Conservation (phyloP, 1,140 invertebrate species). For the Meloidogyne exigua region DNA sequence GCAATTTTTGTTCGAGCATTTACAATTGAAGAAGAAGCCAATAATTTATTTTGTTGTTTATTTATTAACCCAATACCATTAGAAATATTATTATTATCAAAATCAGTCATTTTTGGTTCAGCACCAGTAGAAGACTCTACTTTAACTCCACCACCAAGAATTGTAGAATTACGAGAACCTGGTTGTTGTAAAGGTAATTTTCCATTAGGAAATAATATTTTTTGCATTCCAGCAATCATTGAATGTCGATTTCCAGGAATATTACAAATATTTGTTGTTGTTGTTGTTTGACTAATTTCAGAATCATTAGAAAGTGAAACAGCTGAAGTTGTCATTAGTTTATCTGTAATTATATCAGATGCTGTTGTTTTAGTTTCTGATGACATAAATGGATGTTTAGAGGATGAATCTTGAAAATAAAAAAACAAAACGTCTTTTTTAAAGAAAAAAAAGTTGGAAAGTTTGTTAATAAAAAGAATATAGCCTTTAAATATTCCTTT, state of each 20-base stretch:
- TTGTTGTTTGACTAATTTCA: not conserved
- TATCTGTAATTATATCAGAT: not conserved
- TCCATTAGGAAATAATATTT: slow-evolving; percentile 37
- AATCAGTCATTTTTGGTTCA: slow-evolving; percentile 29
- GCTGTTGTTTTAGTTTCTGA: not conserved
- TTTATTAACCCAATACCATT: slow-evolving; percentile 9
- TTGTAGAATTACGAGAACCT: slow-evolving; percentile 8
- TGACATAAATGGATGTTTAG: not conserved
- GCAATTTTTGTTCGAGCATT: slow-evolving; percentile 33
- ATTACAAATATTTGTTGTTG: not conserved
- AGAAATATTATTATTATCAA: not conserved
- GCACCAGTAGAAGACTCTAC: not conserved
- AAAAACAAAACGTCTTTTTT: not conserved
- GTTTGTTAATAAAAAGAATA: too few species aligned
- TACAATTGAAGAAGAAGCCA: slow-evolving; percentile 11
- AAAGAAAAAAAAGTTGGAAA: too few species aligned
- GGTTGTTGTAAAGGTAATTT: slow-evolving; percentile 35
- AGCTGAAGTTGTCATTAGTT: slow-evolving; percentile 7
- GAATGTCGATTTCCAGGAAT: slow-evolving; percentile 43
- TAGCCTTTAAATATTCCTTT: too few species aligned
- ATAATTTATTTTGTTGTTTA: slow-evolving; percentile 15
- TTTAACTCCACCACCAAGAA: not conserved
- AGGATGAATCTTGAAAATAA: not conserved
- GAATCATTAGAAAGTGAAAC: slow-evolving; percentile 9
- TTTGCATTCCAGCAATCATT: slow-evolving; percentile 43